A percentile compares a stretch with the other conserved stretches of the same genome.
phyloP scores from a whole-genome alignment of 2,113 vertebrate genomes.

The Syrmaticus mikado region DNA sequence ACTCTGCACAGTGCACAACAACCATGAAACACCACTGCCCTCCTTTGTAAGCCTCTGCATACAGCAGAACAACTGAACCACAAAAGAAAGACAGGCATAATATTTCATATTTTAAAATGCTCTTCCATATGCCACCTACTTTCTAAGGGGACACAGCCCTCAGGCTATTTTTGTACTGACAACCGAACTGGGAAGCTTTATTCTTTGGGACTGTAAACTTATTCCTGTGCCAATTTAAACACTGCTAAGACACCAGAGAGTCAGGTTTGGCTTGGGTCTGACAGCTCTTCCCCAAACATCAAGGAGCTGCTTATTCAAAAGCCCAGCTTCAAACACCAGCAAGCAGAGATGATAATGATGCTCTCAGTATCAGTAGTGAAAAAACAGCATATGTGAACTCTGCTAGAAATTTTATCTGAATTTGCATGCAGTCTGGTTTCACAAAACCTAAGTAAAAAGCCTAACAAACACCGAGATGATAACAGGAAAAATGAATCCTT shows the following conservation, averaged over 20 bases:
- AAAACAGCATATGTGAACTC: not conserved
- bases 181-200: not conserved
- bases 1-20: not conserved
- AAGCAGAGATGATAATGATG: not conserved
- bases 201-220: not conserved
- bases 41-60: not conserved
- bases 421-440: slow-evolving; percentile 28
- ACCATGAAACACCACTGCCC: not conserved
- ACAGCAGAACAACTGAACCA: not conserved
- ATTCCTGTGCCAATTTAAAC: not conserved
- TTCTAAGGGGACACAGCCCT: not conserved
- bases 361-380: not conserved
- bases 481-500: not conserved
- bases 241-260: not conserved
- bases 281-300: not conserved
- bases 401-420: not conserved
- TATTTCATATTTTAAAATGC: not conserved
- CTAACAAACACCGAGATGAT: not conserved
- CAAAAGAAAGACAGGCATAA: not conserved
- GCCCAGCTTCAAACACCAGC: not conserved
- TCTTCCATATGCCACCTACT: not conserved
- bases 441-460: not conserved
- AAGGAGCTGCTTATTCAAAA: not conserved
- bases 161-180: not conserved
- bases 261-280: not conserved